Evolutionary conservation across 1,140 invertebrate species (phyloP).

Genomic region (Contarinia nasturtii): DNA sequence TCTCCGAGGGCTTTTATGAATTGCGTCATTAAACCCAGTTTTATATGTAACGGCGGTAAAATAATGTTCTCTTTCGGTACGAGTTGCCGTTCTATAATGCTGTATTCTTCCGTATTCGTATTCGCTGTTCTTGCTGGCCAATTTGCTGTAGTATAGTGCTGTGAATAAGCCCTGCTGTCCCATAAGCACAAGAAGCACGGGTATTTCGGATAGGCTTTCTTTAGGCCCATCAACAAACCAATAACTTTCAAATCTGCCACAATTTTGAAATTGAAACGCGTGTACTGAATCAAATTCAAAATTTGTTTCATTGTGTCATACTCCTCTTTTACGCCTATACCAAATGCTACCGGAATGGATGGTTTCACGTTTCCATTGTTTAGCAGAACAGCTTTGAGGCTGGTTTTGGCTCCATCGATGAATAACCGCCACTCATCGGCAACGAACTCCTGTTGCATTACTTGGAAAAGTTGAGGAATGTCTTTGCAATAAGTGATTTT

Average conservation of each 20-base stretch:
- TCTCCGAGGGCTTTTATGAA: background rate
- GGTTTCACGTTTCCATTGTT: constrained; percentile 19
- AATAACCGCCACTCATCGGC: constrained; percentile 12
- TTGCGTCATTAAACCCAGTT: background rate
- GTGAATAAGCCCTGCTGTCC: constrained; percentile 10
- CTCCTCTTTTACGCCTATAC: constrained; percentile 16
- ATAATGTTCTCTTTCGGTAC: background rate
- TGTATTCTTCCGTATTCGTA: background rate
- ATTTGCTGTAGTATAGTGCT: constrained; percentile 7
- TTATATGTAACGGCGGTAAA: background rate
- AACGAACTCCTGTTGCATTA: constrained; percentile 7
- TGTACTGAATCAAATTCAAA: constrained; percentile 16
- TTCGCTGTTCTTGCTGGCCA: constrained; percentile 7
- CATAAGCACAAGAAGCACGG: constrained; percentile 17
- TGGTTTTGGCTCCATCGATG: constrained; percentile 18
- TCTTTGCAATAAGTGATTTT: constrained; percentile 12
- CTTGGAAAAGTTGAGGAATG: constrained; percentile 12
- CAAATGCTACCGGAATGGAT: constrained; percentile 14
- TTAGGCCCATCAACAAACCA: constrained; percentile 13
- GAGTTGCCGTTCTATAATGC: background rate
- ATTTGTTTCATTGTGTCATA: constrained; percentile 13
- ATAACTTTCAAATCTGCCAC: constrained; percentile 18
- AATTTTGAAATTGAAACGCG: constrained; percentile 13
- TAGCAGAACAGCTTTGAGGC: constrained; percentile 22
- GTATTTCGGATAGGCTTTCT: constrained; percentile 20